Conservation (phyloP, 2,113 vertebrate genomes). For the Mesoclemmys tuberculata region DNA sequence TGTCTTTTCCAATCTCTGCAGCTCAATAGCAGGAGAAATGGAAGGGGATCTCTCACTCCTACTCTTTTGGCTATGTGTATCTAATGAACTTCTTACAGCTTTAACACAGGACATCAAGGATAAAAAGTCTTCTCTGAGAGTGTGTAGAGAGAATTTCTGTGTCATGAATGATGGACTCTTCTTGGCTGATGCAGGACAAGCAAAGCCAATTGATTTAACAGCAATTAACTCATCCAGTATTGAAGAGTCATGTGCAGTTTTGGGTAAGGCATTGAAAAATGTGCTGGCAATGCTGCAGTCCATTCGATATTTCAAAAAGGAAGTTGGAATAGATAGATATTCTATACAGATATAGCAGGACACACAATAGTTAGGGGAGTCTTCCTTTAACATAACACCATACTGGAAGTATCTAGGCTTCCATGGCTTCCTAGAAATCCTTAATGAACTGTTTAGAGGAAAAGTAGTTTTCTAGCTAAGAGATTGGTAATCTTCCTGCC, state of each 20-base stretch:
- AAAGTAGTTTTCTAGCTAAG: not conserved
- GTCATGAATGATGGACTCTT: constrained; percentile 45
- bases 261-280: constrained; percentile 62
- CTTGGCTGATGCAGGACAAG: constrained; percentile 53
- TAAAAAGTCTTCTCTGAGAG: constrained; percentile 6
- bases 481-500: constrained; percentile 41
- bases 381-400: not conserved
- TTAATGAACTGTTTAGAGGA: constrained; percentile 3
- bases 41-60: not conserved
- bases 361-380: not conserved
- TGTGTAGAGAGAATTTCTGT: constrained; percentile 13
- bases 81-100: not conserved
- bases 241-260: constrained; percentile 36
- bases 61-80: not conserved
- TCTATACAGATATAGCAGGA: constrained; percentile 27
- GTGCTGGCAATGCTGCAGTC: constrained; percentile 44
- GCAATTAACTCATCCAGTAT: constrained; percentile 64
- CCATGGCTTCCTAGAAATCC: constrained; percentile 60
- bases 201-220: constrained; percentile 68
- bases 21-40: not conserved
- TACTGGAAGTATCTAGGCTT: constrained; percentile 1
- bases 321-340: constrained; percentile 33
- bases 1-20: not conserved
- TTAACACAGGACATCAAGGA: not conserved
- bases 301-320: constrained; percentile 33